Evolutionary conservation across 2,888 invertebrate genomes (phyloP).

Genomic region (Malthinus seriepunctatus): DNA sequence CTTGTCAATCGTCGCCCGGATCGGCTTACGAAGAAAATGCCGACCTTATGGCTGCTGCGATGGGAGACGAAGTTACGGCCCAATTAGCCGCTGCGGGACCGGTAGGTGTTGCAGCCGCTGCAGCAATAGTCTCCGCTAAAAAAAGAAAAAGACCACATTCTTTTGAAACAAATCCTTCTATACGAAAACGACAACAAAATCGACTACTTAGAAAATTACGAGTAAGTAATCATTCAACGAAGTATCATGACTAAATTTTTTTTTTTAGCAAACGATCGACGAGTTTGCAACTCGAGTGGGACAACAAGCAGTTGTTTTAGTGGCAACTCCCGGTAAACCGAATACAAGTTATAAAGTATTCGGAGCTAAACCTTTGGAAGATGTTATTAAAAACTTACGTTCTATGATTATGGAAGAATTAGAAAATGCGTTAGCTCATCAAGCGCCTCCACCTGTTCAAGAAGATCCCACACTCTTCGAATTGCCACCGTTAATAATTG

Average conservation of each 20-base stretch:
- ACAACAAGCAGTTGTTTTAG: conserved; percentile 94
- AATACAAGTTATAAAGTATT: conserved; percentile 96
- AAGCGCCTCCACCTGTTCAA: conserved; percentile 82
- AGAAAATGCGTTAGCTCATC: conserved; percentile 90
- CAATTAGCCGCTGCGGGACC: conserved; percentile 96
- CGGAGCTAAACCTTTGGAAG: conserved; percentile 95
- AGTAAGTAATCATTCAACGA: conserved; percentile 55
- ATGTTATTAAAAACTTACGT: conserved; percentile 89
- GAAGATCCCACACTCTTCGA: conserved; percentile 95
- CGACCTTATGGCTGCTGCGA: conserved; percentile 82
- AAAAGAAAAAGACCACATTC: conserved; percentile 94
- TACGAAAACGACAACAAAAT: conserved; percentile 94
- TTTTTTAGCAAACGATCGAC: conserved; percentile 82
- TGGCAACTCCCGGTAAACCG: conserved; percentile 95
- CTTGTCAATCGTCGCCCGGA: conserved; percentile 78
- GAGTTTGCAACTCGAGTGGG: conserved; percentile 97
- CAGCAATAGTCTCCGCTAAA: conserved; percentile 94
- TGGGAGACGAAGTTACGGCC: conserved; percentile 94
- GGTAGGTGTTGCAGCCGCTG: conserved; percentile 94
- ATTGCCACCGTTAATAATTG: conserved; percentile 93
- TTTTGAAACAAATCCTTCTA: conserved; percentile 96
- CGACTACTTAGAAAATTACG: conserved; percentile 84
- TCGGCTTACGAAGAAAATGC: conserved; percentile 79
- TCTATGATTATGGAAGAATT: conserved; percentile 94
- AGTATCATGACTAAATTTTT: background rate